phyloP scores from a whole-genome alignment of 37 sponge, comb jelly and placozoan genomes.

The Cladorhizidae sp. region DNA sequence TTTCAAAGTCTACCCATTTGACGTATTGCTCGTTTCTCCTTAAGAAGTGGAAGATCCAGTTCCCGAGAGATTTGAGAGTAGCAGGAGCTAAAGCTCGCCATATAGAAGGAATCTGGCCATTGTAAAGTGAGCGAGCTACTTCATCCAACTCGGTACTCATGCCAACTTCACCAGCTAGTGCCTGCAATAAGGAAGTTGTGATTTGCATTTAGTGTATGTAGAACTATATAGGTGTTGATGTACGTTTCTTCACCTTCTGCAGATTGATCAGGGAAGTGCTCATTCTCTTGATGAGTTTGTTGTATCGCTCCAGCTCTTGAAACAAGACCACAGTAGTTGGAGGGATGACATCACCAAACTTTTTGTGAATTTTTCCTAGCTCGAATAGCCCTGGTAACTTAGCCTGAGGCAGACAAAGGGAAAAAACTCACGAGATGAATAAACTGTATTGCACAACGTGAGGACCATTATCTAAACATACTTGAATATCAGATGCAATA shows the following conservation, averaged over 20 bases:
- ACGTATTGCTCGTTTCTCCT: slow-evolving; percentile 89
- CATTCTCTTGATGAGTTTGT: slow-evolving; percentile 94
- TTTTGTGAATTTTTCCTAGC: slow-evolving; percentile 88
- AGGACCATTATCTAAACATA: slow-evolving; percentile 6
- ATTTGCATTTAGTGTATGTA: not conserved
- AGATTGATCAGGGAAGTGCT: slow-evolving; percentile 80
- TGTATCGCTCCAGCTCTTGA: slow-evolving; percentile 98
- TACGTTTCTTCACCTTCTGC: slow-evolving; percentile 68
- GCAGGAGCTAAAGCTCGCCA: slow-evolving; percentile 96
- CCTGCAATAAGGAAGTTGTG: slow-evolving; percentile 30
- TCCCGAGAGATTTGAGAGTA: slow-evolving; percentile 95
- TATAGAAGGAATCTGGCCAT: slow-evolving; percentile 94
- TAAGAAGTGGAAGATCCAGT: slow-evolving; percentile 98
- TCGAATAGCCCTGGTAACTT: slow-evolving; percentile 90
- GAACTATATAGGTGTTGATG: not conserved
- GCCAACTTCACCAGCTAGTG: slow-evolving; percentile 97
- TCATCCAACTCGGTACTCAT: slow-evolving; percentile 99
- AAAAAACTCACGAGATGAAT: not conserved
- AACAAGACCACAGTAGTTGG: slow-evolving; percentile 96
- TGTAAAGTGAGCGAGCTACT: slow-evolving; percentile 90
- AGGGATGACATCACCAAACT: slow-evolving; percentile 80
- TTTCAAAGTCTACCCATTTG: slow-evolving; percentile 75
- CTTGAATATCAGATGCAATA: slow-evolving; percentile 95
- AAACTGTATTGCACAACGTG: not conserved
- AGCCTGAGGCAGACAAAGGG: slow-evolving; percentile 32